phyloP scores from a whole-genome alignment of 2,797 vertebrate species.

The Galago senegalensis region DNA sequence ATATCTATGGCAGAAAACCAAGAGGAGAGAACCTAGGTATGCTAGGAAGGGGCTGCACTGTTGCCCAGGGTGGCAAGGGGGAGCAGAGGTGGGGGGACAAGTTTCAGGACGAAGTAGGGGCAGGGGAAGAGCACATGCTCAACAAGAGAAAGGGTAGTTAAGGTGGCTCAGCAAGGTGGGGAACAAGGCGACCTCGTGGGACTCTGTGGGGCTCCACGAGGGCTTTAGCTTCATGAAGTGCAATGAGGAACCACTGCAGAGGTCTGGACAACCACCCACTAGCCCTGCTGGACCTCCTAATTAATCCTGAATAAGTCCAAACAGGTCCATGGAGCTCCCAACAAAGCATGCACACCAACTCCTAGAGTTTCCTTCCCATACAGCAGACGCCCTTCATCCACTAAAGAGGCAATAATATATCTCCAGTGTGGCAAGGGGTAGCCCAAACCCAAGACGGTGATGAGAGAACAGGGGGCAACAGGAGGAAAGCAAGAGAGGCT shows the following conservation, averaged over 20 bases:
- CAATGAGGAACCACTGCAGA: background rate
- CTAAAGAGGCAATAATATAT: slow-evolving; percentile 29
- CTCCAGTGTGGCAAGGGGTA: background rate
- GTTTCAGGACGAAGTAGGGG: background rate
- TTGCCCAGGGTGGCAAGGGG: background rate
- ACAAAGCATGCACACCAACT: slow-evolving; percentile 53
- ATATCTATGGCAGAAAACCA: background rate
- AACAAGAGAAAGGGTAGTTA: too few relatives aligned
- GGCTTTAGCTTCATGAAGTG: background rate
- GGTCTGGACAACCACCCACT: background rate
- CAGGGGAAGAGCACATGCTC: background rate
- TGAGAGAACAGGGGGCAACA: background rate
- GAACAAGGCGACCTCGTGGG: background rate
- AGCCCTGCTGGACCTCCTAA: slow-evolving; percentile 65
- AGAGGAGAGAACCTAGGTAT: too few relatives aligned
- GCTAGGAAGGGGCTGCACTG: background rate
- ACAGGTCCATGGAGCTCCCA: slow-evolving; percentile 55
- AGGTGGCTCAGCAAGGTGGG: background rate
- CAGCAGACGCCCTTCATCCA: slow-evolving; percentile 59
- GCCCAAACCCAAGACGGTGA: background rate
- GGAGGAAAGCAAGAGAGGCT: background rate
- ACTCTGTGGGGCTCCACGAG: background rate
- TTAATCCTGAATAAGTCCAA: slow-evolving; percentile 73
- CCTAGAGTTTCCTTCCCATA: slow-evolving; percentile 45
- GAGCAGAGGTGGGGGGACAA: background rate